phyloP scores from a whole-genome alignment of 2,113 vertebrate species.

The Myotis lucifugus region DNA sequence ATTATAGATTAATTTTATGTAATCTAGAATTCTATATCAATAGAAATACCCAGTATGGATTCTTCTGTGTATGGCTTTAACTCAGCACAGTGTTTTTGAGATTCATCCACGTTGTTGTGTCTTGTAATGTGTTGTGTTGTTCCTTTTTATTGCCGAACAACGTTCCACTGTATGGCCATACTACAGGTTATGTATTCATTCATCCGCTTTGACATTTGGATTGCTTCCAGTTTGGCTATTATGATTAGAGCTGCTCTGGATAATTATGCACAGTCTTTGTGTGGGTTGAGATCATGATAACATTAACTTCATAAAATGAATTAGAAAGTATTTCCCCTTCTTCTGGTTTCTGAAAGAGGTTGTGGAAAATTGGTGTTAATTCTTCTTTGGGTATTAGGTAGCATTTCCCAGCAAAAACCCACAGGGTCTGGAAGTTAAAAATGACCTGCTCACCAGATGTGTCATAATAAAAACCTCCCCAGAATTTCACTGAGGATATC shows the following conservation, averaged over 20 bases:
- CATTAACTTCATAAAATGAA: not conserved
- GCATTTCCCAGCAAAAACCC: not conserved
- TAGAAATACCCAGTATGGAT: not conserved
- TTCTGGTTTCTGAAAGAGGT: not conserved
- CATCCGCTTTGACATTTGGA: not conserved
- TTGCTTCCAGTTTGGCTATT: not conserved
- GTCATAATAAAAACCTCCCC: not conserved
- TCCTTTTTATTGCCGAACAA: not conserved
- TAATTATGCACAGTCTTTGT: not conserved
- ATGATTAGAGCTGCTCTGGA: not conserved
- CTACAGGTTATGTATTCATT: not conserved
- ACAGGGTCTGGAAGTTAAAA: not conserved
- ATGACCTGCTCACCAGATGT: not conserved
- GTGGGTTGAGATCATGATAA: not conserved
- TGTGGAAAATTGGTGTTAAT: not conserved
- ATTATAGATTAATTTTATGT: not conserved
- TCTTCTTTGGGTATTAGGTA: not conserved
- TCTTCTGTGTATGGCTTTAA: not conserved
- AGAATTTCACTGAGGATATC: not conserved
- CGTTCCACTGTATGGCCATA: not conserved
- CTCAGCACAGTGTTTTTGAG: not conserved
- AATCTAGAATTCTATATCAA: not conserved
- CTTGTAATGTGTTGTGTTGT: not conserved
- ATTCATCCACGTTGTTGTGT: not conserved
- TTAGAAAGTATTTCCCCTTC: not conserved